A percentile compares a stretch with the other conserved stretches of the same genome.
phyloP scores from a whole-genome alignment of 2,888 invertebrate species.

The Mactromeris polynyma region DNA sequence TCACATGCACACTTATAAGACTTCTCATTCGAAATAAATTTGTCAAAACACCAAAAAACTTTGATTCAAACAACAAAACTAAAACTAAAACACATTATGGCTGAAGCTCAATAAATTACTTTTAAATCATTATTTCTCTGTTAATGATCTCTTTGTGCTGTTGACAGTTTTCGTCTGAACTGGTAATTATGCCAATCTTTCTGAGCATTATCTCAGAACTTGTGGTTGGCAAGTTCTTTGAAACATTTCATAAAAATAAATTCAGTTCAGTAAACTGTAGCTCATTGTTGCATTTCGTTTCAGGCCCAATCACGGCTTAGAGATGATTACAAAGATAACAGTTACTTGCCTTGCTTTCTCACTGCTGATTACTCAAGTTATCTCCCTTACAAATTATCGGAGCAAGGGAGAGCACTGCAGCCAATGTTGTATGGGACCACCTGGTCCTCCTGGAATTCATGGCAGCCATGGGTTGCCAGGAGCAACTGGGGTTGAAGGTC shows the following conservation, averaged over 20 bases:
- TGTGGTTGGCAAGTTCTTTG: neutral
- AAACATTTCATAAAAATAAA: too few relatives aligned
- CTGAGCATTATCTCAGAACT: neutral
- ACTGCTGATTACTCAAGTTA: conserved; percentile 30
- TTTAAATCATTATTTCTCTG: neutral
- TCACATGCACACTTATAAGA: too few relatives aligned
- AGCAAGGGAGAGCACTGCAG: conserved; percentile 70
- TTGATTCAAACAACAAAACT: neutral
- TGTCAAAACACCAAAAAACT: too few relatives aligned
- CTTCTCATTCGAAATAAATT: too few relatives aligned
- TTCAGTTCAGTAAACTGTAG: too few relatives aligned
- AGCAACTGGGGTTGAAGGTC: conserved; percentile 78
- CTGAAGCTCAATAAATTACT: neutral
- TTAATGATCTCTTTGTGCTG: neutral
- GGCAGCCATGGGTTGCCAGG: conserved; percentile 83
- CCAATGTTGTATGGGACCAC: conserved; percentile 78
- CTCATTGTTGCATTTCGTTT: neutral
- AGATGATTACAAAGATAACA: conserved; percentile 35
- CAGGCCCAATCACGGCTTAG: conserved; percentile 13
- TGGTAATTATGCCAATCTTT: neutral
- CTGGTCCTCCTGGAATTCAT: conserved; percentile 82
- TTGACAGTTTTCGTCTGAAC: neutral
- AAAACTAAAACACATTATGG: neutral
- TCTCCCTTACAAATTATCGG: conserved; percentile 48
- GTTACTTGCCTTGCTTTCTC: conserved; percentile 27